Evolutionary conservation across 2,113 vertebrate genomes (phyloP), one percentile per base, ranked within the genome.

Genomic region (Cranoglanis bouderius): DNA sequence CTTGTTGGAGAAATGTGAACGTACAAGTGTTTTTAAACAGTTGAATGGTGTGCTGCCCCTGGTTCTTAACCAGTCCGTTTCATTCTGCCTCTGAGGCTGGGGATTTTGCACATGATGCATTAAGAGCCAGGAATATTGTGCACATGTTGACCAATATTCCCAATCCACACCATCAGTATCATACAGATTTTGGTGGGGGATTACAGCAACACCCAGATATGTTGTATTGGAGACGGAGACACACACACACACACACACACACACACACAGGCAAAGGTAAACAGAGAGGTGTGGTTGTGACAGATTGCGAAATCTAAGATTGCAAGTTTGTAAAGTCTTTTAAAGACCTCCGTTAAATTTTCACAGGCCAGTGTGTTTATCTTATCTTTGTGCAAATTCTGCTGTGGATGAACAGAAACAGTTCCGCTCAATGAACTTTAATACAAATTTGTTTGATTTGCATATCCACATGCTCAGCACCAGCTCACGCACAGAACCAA

Each of bases 201-300:
- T 86, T 75, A 19, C 85, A 75, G 85, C 32, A 57, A 75, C 13
- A 24, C 21, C 51, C 77, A 35, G 70, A 75, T 38, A 13, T 59
- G 12, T 77, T 61, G 21, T n/a, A 26, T 43, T 82, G n/a, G 2
- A 51, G 19, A 35, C 49, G 12, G n/a, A 82, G 19, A 51, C 18
- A 46, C 21, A 26, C 24, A 43, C 43, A 32, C 38, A 65, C 26
- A 26, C 38, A 63, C 55, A 80, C 59, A 49, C 40, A 7, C 75
- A 35, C 24, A 8, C 59, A 35, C 77, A 38, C 85, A 86, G 6
- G 38, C 43, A 21, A 24, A 26, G 87, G 84, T 82, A 82, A 87
- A 89, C 86, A 90, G 90, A 90, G 90, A 21, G 85, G 83, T 77
- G 26, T 14, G 21, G n/a, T 53, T 90, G 70, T 90, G 82, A 88